A percentile compares a stretch with the other conserved stretches of the same genome.
Conservation (phyloP, 1,140 invertebrate species). For the Caerostris darwini region DNA sequence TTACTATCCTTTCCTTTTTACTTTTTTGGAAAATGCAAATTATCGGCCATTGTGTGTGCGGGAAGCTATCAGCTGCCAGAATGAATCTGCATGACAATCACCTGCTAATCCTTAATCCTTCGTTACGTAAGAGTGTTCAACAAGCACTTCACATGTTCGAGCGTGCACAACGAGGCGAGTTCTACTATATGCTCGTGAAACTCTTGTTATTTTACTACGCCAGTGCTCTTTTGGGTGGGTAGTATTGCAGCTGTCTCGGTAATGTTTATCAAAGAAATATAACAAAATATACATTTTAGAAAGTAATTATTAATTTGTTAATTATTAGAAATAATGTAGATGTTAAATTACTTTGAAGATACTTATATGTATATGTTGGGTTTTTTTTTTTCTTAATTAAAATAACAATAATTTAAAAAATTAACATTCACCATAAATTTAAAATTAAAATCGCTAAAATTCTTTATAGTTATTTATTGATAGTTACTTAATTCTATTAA, state of each 20-base stretch:
- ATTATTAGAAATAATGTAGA: no score
- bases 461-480: no score
- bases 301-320: no score
- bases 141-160: not conserved
- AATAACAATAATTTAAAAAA: no score
- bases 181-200: not conserved
- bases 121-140: not conserved
- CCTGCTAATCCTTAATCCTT: constrained; percentile 42
- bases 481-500: no score
- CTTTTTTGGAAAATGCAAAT: not conserved
- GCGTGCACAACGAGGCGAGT: not conserved
- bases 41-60: not conserved
- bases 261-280: no score
- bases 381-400: no score
- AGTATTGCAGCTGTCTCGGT: not conserved
- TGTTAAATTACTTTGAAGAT: no score
- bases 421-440: no score
- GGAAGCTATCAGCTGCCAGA: not conserved
- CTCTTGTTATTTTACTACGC: not conserved
- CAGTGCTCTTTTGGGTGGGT: not conserved
- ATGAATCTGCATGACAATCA: not conserved
- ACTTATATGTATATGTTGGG: no score
- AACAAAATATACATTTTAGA: no score
- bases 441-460: no score
- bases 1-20: not conserved